Base-by-base conservation (phyloP, 2,113 vertebrate genomes). In the Rallus limicola region DNA sequence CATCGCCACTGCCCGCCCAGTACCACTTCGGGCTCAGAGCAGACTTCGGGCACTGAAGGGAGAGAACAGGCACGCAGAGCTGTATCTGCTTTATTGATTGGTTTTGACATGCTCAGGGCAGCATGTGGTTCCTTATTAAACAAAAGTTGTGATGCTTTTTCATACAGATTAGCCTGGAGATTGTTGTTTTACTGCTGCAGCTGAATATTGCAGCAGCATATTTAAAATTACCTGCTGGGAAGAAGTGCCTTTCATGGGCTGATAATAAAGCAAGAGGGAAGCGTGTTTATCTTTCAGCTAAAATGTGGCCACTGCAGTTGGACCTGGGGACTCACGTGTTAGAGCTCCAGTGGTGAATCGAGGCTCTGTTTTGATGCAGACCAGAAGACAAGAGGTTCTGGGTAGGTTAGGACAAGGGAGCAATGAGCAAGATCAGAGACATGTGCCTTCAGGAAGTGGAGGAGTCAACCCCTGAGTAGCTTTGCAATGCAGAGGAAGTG, bases 401-500 rank as follows among this genome's bases (percentile, higher is more conserved):
- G 52, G 52, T 53, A 25, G 13, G 26, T 28, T 25, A 53, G 31
- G 21, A 20, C 34, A 58, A 69, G 42, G 44, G 44, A 34, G 34
- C 18, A 28, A 24, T 5, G 33, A 53, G 23, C 1, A 6, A 34
- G 33, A 52, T 42, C 6, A 2, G 3, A 21, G 52, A 13, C 1
- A 0, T 38, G 13, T 28, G 52, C 52, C 14, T 26, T 53, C 52
- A 53, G 52, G 28, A 28, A 16, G 31, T 59, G 52, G 23, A 26
- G 63, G 34, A 23, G 4, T 50, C 62, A 76, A 24, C 63, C 6
- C 8, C 14, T 24, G 18, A 31, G 9, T 13, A 36, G 13, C 50
- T 63, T 82, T 34, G 42, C 59, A 28, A 4, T 58, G 36, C 2
- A 3, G 42, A 31, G 26, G 42, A 84, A 52, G 23, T 16, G 23